Conservation (phyloP, 2,888 invertebrate genomes). For the Agrotis segetum region DNA sequence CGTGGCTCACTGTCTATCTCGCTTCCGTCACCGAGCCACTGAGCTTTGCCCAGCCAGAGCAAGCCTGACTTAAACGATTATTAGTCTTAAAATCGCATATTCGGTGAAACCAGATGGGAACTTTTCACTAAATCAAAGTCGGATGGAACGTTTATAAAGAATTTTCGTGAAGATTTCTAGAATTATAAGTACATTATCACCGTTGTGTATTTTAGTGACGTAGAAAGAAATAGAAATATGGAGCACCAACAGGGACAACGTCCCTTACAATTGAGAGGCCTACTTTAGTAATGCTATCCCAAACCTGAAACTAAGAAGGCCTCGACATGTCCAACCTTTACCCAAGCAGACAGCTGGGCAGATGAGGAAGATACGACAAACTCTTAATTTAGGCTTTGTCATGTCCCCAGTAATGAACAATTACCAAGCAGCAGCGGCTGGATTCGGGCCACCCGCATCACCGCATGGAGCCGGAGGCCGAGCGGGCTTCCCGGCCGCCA, state of each 20-base stretch:
- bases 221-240: conserved; percentile 15
- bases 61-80: conserved; percentile 57
- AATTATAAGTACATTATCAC: neutral
- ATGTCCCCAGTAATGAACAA: conserved; percentile 97
- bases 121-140: conserved; percentile 33
- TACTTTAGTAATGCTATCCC: conserved; percentile 25
- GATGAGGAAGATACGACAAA: conserved; percentile 23
- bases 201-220: neutral
- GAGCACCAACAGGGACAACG: conserved; percentile 17
- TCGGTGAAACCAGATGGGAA: conserved; percentile 34
- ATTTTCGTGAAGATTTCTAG: neutral
- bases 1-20: conserved; percentile 63
- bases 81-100: conserved; percentile 54
- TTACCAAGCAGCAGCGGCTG: conserved; percentile 96
- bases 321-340: conserved; percentile 37
- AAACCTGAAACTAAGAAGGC: conserved; percentile 33
- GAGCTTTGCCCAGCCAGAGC: conserved; percentile 60
- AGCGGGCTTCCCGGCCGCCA: conserved; percentile 97
- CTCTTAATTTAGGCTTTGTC: conserved; percentile 44
- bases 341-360: conserved; percentile 54
- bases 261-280: conserved; percentile 37
- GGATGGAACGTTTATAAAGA: conserved; percentile 15
- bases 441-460: conserved; percentile 95
- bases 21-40: conserved; percentile 64
- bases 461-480: conserved; percentile 94